A percentile compares a stretch with the other conserved stretches of the same genome.
Conservation (phyloP, 2,888 invertebrate genomes). For the Hipparchia sbordonii region DNA sequence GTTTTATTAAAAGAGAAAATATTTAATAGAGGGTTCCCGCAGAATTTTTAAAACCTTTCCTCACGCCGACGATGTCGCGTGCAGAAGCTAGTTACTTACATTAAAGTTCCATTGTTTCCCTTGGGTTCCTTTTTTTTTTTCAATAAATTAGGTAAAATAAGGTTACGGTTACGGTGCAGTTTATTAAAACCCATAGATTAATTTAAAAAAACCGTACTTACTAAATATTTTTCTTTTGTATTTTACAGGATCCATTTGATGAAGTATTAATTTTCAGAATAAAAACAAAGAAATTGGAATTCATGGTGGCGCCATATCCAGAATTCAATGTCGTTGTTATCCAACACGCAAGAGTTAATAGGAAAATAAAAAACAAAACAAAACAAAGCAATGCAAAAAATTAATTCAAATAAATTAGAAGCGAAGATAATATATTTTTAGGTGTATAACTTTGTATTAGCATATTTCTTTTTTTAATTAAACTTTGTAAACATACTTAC, state of each 20-base stretch:
- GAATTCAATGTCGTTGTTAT: constrained; percentile 68
- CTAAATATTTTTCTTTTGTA: background rate
- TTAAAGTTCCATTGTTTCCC: too few relatives aligned
- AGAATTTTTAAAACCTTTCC: too few relatives aligned
- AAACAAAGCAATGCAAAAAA: constrained; percentile 21
- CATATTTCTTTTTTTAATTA: background rate
- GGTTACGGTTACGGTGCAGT: too few relatives aligned
- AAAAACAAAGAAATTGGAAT: constrained; percentile 63
- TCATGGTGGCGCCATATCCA: constrained; percentile 61
- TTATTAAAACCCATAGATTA: too few relatives aligned
- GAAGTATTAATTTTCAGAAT: constrained; percentile 62
- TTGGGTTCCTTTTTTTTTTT: too few relatives aligned
- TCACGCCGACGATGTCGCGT: too few relatives aligned
- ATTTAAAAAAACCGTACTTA: too few relatives aligned
- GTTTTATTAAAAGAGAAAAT: too few relatives aligned
- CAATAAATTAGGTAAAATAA: too few relatives aligned
- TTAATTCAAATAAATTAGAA: background rate
- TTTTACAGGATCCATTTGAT: constrained; percentile 62
- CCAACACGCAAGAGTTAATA: constrained; percentile 53
- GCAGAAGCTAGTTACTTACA: too few relatives aligned
- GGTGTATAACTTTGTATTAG: background rate
- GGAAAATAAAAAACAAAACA: constrained; percentile 35
- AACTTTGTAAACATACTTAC: too few relatives aligned
- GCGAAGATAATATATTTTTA: background rate
- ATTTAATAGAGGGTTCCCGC: too few relatives aligned